Conservation (phyloP, 2,797 vertebrate genomes). For the Momotus momota region DNA sequence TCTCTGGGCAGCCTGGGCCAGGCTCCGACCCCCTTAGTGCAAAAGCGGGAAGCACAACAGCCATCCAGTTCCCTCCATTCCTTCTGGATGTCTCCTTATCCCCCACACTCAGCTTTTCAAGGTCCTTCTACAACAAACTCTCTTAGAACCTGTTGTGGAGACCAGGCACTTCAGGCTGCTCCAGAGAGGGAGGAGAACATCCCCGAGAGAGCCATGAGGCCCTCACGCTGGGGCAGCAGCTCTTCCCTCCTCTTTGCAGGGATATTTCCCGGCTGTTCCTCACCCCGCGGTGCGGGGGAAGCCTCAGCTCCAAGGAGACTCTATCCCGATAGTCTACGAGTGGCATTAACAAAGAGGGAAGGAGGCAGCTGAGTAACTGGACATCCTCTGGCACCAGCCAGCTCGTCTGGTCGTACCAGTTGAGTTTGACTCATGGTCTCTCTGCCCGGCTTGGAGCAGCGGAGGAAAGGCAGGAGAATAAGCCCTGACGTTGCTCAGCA, state of each 20-base stretch:
- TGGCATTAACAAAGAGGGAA: background rate
- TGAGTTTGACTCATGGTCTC: constrained; percentile 23
- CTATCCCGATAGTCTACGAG: background rate
- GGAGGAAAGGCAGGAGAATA: background rate
- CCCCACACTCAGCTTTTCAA: background rate
- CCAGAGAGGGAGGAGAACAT: background rate
- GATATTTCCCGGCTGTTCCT: background rate
- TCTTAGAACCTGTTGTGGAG: background rate
- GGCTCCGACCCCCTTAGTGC: background rate
- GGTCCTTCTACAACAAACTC: background rate
- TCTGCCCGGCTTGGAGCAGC: background rate
- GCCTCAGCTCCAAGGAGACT: background rate
- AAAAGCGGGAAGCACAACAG: background rate
- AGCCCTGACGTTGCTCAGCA: background rate
- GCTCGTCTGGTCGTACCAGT: constrained; percentile 46
- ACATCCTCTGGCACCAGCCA: constrained; percentile 43
- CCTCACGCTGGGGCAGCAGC: background rate
- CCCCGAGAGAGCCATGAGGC: background rate
- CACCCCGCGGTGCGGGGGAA: background rate
- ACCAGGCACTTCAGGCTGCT: background rate
- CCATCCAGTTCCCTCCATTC: background rate
- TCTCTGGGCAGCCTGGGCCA: background rate
- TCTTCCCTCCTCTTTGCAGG: background rate
- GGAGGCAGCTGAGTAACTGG: constrained; percentile 3
- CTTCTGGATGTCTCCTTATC: background rate